Percentiles rank a stretch among this genome's conserved stretches.
Conservation (phyloP, 37 sponge, comb jelly and placozoan genomes). For the Cladorhizidae sp. region DNA sequence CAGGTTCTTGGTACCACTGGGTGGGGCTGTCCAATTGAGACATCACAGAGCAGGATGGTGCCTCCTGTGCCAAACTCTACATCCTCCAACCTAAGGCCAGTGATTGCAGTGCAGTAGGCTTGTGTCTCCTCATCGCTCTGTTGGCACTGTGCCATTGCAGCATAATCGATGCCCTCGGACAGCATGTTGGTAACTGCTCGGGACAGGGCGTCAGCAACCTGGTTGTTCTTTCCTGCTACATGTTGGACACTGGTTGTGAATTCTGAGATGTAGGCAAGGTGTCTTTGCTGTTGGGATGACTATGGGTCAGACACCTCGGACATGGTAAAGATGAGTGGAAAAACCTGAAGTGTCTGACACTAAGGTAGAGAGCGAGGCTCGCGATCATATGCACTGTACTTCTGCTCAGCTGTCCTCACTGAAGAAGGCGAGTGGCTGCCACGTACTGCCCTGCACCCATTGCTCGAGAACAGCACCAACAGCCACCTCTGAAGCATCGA, state of each 20-base stretch:
- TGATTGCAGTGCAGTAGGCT: conserved; percentile 9
- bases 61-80: too few relatives aligned
- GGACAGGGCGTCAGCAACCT: neutral
- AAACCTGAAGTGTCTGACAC: too few relatives aligned
- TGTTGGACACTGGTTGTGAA: too few relatives aligned
- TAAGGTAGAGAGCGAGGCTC: conserved; percentile 39
- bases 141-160: conserved; percentile 26
- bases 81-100: too few relatives aligned
- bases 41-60: too few relatives aligned
- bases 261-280: too few relatives aligned
- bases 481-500: neutral
- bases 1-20: too few relatives aligned
- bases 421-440: conserved; percentile 1
- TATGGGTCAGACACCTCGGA: too few relatives aligned
- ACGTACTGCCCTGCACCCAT: neutral
- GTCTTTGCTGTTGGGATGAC: too few relatives aligned
- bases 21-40: too few relatives aligned
- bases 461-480: neutral
- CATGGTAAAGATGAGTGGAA: too few relatives aligned
- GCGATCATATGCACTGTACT: conserved; percentile 48
- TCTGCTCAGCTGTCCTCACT: conserved; percentile 10
- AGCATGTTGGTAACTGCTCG: neutral
- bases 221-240: too few relatives aligned
- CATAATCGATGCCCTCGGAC: neutral
- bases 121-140: conserved; percentile 10